phyloP scores from a whole-genome alignment of 2,113 vertebrate species.

The Gambusia holbrooki region DNA sequence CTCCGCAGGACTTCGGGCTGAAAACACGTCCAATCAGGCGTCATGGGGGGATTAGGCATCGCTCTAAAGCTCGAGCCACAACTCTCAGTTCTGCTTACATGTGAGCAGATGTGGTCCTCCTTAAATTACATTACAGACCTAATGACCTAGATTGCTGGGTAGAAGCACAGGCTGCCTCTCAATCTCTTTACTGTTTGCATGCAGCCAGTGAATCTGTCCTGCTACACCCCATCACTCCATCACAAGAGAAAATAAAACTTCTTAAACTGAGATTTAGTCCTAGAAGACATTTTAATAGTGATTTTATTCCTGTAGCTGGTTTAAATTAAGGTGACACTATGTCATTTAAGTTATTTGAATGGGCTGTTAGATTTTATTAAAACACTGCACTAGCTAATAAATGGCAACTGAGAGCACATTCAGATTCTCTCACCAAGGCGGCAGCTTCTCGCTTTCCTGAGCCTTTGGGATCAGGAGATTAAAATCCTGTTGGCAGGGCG shows the following conservation, averaged over 20 bases:
- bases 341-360: slow-evolving; percentile 10
- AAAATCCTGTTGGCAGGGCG: slow-evolving; percentile 59
- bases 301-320: neutral
- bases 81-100: slow-evolving; percentile 60
- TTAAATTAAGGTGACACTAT: neutral
- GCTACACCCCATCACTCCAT: neutral
- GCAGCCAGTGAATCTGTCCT: slow-evolving; percentile 31
- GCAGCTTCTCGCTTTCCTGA: slow-evolving; percentile 67
- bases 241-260: neutral
- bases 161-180: slow-evolving; percentile 55
- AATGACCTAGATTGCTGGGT: slow-evolving; percentile 76
- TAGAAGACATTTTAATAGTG: neutral
- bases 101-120: slow-evolving; percentile 75
- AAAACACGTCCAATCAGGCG: slow-evolving; percentile 57
- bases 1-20: slow-evolving; percentile 16
- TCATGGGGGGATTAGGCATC: slow-evolving; percentile 60
- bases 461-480: slow-evolving; percentile 74
- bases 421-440: slow-evolving; percentile 29
- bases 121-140: slow-evolving; percentile 76
- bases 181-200: slow-evolving; percentile 49
- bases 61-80: slow-evolving; percentile 56
- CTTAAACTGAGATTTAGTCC: neutral
- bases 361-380: neutral
- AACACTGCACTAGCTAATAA: slow-evolving; percentile 28
- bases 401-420: slow-evolving; percentile 18